Percentiles rank a stretch among this genome's conserved stretches.
phyloP scores from a whole-genome alignment of 2,888 invertebrate genomes.

The Troides helena region DNA sequence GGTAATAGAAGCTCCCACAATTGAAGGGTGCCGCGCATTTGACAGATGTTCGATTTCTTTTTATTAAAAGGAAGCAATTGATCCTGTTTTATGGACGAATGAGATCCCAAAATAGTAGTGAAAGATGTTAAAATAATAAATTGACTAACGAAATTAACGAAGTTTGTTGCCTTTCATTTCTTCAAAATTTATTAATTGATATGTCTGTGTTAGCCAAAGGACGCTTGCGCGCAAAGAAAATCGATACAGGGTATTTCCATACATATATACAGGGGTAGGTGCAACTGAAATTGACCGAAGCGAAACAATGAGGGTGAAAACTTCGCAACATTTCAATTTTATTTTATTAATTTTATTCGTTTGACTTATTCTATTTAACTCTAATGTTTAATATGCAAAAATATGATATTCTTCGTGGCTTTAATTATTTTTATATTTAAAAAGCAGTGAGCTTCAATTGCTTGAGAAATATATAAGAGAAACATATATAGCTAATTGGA shows the following conservation, averaged over 20 bases:
- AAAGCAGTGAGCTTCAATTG: too few relatives aligned
- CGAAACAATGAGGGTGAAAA: conserved; percentile 9
- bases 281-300: conserved; percentile 26
- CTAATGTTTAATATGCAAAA: neutral
- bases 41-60: conserved; percentile 42
- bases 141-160: neutral
- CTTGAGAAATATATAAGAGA: too few relatives aligned
- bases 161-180: conserved; percentile 3
- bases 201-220: conserved; percentile 32
- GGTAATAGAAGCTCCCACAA: conserved; percentile 43
- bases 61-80: conserved; percentile 2
- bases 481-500: too few relatives aligned
- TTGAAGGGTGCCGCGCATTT: conserved; percentile 39
- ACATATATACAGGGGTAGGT: conserved; percentile 21
- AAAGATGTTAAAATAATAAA: neutral
- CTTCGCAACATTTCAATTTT: neutral
- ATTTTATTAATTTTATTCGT: neutral
- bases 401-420: neutral
- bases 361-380: neutral
- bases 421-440: neutral
- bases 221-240: conserved; percentile 71
- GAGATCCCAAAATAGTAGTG: conserved; percentile 17
- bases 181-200: conserved; percentile 13
- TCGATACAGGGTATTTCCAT: conserved; percentile 53
- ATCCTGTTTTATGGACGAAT: neutral